Conservation (phyloP, 2,113 vertebrate species). For the Dinomys branickii region DNA sequence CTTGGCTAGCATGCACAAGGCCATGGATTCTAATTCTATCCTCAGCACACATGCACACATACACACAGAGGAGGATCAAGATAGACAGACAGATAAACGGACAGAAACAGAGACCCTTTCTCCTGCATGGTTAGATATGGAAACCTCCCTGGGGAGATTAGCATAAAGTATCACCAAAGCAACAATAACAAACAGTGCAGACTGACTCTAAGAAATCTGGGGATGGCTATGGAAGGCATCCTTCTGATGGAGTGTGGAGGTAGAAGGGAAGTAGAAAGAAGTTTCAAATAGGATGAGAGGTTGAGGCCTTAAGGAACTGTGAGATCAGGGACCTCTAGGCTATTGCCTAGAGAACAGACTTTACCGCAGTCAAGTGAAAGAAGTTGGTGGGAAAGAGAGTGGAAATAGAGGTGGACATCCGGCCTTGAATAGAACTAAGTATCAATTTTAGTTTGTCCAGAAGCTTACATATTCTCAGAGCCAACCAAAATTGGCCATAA, state of each 20-base stretch:
- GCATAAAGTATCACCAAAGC: neutral
- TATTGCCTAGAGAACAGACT: neutral
- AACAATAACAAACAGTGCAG: neutral
- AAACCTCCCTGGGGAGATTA: neutral
- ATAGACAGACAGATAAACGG: no score
- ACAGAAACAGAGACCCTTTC: neutral
- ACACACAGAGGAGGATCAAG: neutral
- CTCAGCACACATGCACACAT: neutral
- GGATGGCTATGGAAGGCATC: neutral
- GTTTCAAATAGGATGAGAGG: neutral
- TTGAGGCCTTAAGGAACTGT: neutral
- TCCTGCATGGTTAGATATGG: neutral
- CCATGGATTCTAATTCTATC: neutral
- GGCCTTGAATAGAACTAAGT: neutral
- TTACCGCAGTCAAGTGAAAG: neutral
- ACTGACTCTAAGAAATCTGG: neutral
- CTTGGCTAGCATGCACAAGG: neutral
- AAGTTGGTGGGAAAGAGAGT: neutral
- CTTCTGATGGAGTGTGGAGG: neutral
- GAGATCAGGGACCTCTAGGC: neutral
- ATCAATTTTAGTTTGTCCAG: neutral
- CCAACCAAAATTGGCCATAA: neutral
- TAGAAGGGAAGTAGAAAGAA: neutral
- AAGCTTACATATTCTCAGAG: conserved; percentile 5
- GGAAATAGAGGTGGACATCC: neutral